Base-by-base conservation (phyloP, 1,140 invertebrate genomes). In the Coenobita brevimanus region DNA sequence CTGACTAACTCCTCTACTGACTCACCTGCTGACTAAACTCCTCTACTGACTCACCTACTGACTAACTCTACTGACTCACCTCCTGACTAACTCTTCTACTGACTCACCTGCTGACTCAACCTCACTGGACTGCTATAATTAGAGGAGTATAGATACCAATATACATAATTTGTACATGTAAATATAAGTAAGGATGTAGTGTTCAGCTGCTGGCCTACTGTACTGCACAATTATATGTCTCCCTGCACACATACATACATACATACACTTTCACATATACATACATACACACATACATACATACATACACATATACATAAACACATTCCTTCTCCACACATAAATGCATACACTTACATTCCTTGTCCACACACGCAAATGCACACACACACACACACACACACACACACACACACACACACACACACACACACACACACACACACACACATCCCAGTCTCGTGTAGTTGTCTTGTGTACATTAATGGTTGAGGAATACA, bases 141-240 rank as follows among this genome's bases (percentile, higher is more conserved):
- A 67, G 21, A 24, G 8, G 6, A 10, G n/a, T 67, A 10, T 67
- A 67, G 21, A 67, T 67, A 67, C 6, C n/a, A 10, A 67, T 24
- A 67, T 67, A 67, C n/a, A 67, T 67, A 67, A 33, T 67, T 67
- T 67, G n/a, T 75, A 75, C 38, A 75, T 30, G 21, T 75, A 2
- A 33, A 38, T 75, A 75, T 75, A 36, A 33, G 38, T 36, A 75
- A 17, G 38, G 24, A 38, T 30, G 38, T 30, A 75, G 64, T 69
- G 64, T 69, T 24, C 33, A 33, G n/a, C 2, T 69, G 46, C 46
- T 17, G 6, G 17, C 6, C 46, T 50, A 50, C 17, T 17, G 6
- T 24, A 24, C 8, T 67, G 21, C 30, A 67, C 30, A 67, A 24
- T 24, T 67, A 67, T 67, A n/a, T 3, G 17, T 75, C 1, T 38